These are phyloP conservation scores for Dreissena rostriformis DNA, from an alignment of 1,140 invertebrate genomes.

Conservation along the genomic window DNA sequence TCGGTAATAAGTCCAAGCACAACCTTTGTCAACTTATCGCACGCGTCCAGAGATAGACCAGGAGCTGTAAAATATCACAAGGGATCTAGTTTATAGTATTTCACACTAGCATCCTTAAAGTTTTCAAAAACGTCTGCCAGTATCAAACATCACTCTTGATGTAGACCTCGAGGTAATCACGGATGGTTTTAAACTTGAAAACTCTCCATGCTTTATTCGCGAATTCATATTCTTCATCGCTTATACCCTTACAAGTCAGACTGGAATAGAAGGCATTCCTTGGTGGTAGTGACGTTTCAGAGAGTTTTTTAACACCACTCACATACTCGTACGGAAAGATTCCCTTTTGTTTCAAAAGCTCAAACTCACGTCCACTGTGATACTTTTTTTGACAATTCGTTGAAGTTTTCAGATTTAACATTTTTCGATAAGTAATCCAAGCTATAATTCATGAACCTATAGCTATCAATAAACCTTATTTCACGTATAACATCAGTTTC, in stretches of 20 bases:
- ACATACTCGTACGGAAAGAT: slow-evolving; percentile 72
- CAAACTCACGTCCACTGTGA: not conserved
- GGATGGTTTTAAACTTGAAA: slow-evolving; percentile 75
- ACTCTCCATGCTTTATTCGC: slow-evolving; percentile 66
- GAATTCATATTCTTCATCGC: slow-evolving; percentile 65
- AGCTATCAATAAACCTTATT: slow-evolving; percentile 4
- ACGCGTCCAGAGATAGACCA: slow-evolving; percentile 69
- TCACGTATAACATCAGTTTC: not conserved
- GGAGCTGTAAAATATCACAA: slow-evolving; percentile 68
- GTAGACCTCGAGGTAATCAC: slow-evolving; percentile 81
- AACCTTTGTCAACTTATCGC: slow-evolving; percentile 65
- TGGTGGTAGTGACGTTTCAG: slow-evolving; percentile 34
- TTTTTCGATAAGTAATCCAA: slow-evolving; percentile 8
- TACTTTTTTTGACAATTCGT: not conserved
- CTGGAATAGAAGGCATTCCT: slow-evolving; percentile 32
- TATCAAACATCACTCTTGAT: slow-evolving; percentile 58
- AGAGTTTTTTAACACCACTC: slow-evolving; percentile 48
- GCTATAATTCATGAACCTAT: slow-evolving; percentile 17
- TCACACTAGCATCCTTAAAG: slow-evolving; percentile 68
- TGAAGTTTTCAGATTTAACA: not conserved
- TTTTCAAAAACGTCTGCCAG: slow-evolving; percentile 82
- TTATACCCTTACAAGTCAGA: slow-evolving; percentile 34
- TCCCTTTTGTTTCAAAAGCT: slow-evolving; percentile 57
- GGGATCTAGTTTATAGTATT: slow-evolving; percentile 68
- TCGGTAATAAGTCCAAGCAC: slow-evolving; percentile 65